phyloP scores from a whole-genome alignment of 2,113 vertebrate species.

The Seriola quinqueradiata region DNA sequence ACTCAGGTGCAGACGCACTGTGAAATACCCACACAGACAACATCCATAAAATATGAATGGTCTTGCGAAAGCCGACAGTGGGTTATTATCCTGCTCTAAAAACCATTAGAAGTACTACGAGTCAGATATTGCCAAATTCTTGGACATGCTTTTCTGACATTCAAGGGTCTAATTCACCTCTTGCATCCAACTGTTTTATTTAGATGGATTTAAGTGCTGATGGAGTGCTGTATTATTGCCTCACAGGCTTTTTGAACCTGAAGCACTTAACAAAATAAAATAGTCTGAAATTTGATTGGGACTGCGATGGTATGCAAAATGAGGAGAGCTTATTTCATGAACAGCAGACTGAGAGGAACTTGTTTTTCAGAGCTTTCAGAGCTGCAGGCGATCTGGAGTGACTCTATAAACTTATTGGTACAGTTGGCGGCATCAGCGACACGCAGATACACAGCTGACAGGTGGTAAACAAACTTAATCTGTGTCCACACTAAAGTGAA shows the following conservation, averaged over 20 bases:
- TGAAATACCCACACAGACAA: slow-evolving; percentile 18
- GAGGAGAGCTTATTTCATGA: not conserved
- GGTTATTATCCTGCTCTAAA: slow-evolving; percentile 32
- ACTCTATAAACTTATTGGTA: not conserved
- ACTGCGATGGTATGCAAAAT: slow-evolving; percentile 3
- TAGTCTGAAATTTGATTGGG: not conserved
- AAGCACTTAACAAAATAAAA: not conserved
- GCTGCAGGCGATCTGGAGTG: not conserved
- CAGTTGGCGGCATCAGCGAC: not conserved
- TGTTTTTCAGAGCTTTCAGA: slow-evolving; percentile 7
- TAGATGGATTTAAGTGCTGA: slow-evolving; percentile 37
- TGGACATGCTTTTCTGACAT: slow-evolving; percentile 49
- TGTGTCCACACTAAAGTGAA: not conserved
- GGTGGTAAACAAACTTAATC: slow-evolving; percentile 2
- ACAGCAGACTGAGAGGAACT: not conserved
- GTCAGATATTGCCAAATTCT: slow-evolving; percentile 39
- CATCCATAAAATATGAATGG: slow-evolving; percentile 18
- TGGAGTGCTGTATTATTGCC: slow-evolving; percentile 19
- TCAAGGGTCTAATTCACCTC: slow-evolving; percentile 45
- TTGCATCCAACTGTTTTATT: slow-evolving; percentile 49
- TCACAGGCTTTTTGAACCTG: slow-evolving; percentile 15
- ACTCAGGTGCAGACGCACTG: slow-evolving; percentile 29
- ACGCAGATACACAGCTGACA: not conserved
- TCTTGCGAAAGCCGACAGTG: slow-evolving; percentile 33
- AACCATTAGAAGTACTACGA: slow-evolving; percentile 22